Evolutionary conservation across 2,888 invertebrate species (phyloP).

Genomic region (Matsumyia berberina): DNA sequence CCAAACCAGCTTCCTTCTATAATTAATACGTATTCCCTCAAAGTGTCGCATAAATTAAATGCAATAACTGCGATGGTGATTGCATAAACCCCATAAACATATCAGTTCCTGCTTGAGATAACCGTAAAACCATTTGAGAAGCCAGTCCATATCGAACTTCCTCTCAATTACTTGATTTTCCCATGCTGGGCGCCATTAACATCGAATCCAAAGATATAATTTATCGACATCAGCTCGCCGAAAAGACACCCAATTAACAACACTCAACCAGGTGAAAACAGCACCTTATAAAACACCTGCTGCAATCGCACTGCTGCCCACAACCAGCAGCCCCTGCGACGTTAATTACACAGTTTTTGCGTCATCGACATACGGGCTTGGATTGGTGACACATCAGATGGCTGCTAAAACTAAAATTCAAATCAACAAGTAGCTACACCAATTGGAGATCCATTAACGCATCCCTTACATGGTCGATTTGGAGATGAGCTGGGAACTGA

Average conservation of each 20-base stretch:
- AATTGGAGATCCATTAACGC: neutral
- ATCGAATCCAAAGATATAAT: neutral
- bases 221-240: conserved; percentile 11
- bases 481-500: neutral
- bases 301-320: neutral
- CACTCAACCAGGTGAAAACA: conserved; percentile 49
- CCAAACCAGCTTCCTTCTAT: conserved; percentile 20
- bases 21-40: conserved; percentile 37
- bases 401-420: neutral
- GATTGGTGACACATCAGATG: conserved; percentile 31
- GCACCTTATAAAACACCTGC: conserved; percentile 40
- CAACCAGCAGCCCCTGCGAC: neutral
- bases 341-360: conserved; percentile 15
- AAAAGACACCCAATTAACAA: conserved; percentile 27
- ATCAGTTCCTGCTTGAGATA: conserved; percentile 38
- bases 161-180: conserved; percentile 44
- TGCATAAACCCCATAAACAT: conserved; percentile 49
- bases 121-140: conserved; percentile 32
- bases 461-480: neutral
- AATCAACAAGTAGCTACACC: neutral
- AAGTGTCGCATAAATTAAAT: conserved; percentile 43
- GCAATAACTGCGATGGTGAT: conserved; percentile 32
- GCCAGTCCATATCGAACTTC: conserved; percentile 29
- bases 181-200: conserved; percentile 6
- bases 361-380: conserved; percentile 22